Evolutionary conservation across 2,888 invertebrate species (phyloP), one percentile per base, ranked within the genome.

Genomic region (Mystacides longicornis): DNA sequence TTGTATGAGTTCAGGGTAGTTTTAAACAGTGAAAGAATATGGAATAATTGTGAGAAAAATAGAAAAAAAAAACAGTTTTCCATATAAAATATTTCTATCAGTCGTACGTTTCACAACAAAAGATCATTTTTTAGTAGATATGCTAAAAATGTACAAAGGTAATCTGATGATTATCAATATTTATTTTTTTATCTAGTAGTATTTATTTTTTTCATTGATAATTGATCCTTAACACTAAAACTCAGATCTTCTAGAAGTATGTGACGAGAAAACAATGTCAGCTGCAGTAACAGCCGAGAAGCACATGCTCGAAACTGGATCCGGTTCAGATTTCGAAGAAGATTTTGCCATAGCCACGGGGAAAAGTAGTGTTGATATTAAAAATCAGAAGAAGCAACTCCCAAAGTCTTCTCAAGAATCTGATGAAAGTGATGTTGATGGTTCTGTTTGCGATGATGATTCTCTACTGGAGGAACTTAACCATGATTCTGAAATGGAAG

Each of bases 211-310:
- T 16, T 18, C 43, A 43, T 11, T 43, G 16, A 14, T 43, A 31
- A 9, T 43, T 43, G 14, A 16, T 43, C 45, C 20, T 56, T 52
- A 52, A 52, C 11, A 27, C 11, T 21, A 3, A 16, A 19, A 19
- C 37, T 46, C 68, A 82, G 84, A 84, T 77, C 72, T 86, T 64
- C 73, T 89, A 64, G 88, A 89, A 72, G 79, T 87, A 55, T 88
- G 89, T 68, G 85, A 89, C 64, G 75, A 79, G 57, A 77, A 83
- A 52, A 83, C 81, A 57, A 76, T 83, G 63, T 79, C 82, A 66
- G 75, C 78, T 62, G 77, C 81, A 47, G 78, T 80, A 1, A 78
- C 79, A 54, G 79, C 81, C 14, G 82, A 85, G 64, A 79, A 81
- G 64, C 80, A 83, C 66, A 67, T 85, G 23, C 74, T 80, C 37